Evolutionary conservation across 2,113 vertebrate genomes (phyloP).

Genomic region (Trematocara unimaculatum): DNA sequence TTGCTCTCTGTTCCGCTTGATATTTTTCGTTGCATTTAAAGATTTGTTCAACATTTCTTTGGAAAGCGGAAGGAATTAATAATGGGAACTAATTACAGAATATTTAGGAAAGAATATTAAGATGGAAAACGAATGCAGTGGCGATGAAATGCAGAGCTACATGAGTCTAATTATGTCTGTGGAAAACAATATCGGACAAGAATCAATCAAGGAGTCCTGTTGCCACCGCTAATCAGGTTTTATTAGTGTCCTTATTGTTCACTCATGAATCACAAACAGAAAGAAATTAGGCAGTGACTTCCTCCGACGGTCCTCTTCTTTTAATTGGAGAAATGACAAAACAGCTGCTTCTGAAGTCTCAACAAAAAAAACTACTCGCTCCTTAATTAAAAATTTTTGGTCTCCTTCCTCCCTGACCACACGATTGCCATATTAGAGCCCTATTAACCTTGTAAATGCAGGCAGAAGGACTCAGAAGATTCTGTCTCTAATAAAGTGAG

Average conservation of each 20-base stretch:
- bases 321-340: constrained; percentile 62
- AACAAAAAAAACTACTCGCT: not conserved
- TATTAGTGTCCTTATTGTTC: constrained; percentile 55
- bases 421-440: constrained; percentile 38
- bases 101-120: not conserved
- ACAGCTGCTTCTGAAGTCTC: constrained; percentile 45
- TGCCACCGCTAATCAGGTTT: constrained; percentile 35
- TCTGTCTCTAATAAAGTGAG: constrained; percentile 25
- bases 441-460: constrained; percentile 49
- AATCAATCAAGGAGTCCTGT: constrained; percentile 51
- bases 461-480: constrained; percentile 42
- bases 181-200: constrained; percentile 38
- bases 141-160: constrained; percentile 12
- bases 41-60: not conserved
- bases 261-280: constrained; percentile 52
- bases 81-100: not conserved
- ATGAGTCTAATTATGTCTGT: constrained; percentile 41
- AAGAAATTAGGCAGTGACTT: constrained; percentile 35
- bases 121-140: not conserved
- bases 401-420: constrained; percentile 49
- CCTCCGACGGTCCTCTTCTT: not conserved
- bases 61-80: not conserved
- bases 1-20: not conserved
- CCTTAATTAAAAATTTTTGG: constrained; percentile 60
- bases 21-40: not conserved